Evolutionary conservation across 37 sponge, comb jelly and placozoan species (phyloP), one percentile per base, ranked within the genome.

Genomic region (Hormiphora californensis): DNA sequence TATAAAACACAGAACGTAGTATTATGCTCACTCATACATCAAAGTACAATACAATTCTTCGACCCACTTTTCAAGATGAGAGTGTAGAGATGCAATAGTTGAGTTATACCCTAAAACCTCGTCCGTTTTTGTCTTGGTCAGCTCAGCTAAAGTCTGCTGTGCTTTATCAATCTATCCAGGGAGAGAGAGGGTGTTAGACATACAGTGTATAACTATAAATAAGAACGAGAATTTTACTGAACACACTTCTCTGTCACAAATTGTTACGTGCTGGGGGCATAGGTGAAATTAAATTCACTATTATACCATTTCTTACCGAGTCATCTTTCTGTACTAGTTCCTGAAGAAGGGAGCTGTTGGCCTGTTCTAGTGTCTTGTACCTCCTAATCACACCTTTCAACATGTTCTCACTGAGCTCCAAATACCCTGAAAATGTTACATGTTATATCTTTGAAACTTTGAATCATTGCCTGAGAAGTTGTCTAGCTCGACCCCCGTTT

Each of bases 291-390:
- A n/a, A n/a, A n/a, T n/a, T n/a, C n/a, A n/a, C n/a, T n/a, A n/a
- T n/a, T n/a, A n/a, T n/a, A n/a, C n/a, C n/a, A n/a, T n/a, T n/a
- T 43, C 81, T 73, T 19, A 73, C 81, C 44, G 81, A 73, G 81
- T 73, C 81, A 40, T 73, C 81, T 73, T 73, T 73, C 81, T 73
- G 81, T 46, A 73, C 43, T 1, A 73, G 81, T 73, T 73, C 81
- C 38, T 73, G 36, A 4, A 73, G 44, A 11, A 73, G 35, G 23
- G 36, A 33, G n/a, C 46, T 46, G 81, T 73, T 73, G 23, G 81
- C 81, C 23, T 73, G 81, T 46, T 73, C 81, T 7, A 73, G 44
- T 2, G 81, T 73, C 27, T 73, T 73, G 81, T 73, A 73, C 25
- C 81, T 21, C 25, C 81, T 73, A 12, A 73, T 73, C 8, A 73